Evolutionary conservation across 2,113 vertebrate species (phyloP), one percentile per base, ranked within the genome.

Genomic region (Podarcis muralis): DNA sequence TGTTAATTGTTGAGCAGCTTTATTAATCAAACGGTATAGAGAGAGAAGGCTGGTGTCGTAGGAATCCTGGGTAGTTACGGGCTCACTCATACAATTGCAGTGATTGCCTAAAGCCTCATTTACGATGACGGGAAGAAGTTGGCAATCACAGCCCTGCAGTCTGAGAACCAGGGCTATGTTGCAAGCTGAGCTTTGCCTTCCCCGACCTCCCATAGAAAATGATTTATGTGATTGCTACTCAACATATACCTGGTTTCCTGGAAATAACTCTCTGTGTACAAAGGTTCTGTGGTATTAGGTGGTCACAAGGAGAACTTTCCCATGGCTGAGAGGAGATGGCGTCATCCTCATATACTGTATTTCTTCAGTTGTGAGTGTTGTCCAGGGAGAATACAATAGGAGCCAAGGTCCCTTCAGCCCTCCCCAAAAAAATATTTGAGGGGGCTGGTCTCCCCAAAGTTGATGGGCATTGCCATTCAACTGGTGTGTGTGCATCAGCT

Each of bases 1-100:
- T 69, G 35, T 59, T 68, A 25, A 66, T 68, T 53, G 22, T 68
- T 35, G 22, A 68, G 81, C 40, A 69, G 6, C 72, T 84, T 81
- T 37, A 68, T 57, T 77, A 88, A 53, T 88, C 81, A 78, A 84
- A 66, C 40, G 30, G n/a, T 37, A 37, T 35, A 88, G 18, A 77
- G 43, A 66, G n/a, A 69, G 57, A 69, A 35, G 62, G 62, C 59
- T 37, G 66, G 77, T 53, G 6, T 13, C 6, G 9, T 8, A 78
- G 27, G 74, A 53, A 35, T 69, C 27, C 43, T 53, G n/a, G 22
- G 59, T 69, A 20, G 23, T 57, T 84, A 84, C 6, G 43, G n/a
- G 40, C 40, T 88, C 59, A 84, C 40, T 27, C 27, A 8, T 69
- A 40, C 68, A 88, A 35, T 53, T 78, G 30, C 20, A 8, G 57